Evolutionary conservation across 2,888 invertebrate species (phyloP).

Genomic region (Plebejus argus): DNA sequence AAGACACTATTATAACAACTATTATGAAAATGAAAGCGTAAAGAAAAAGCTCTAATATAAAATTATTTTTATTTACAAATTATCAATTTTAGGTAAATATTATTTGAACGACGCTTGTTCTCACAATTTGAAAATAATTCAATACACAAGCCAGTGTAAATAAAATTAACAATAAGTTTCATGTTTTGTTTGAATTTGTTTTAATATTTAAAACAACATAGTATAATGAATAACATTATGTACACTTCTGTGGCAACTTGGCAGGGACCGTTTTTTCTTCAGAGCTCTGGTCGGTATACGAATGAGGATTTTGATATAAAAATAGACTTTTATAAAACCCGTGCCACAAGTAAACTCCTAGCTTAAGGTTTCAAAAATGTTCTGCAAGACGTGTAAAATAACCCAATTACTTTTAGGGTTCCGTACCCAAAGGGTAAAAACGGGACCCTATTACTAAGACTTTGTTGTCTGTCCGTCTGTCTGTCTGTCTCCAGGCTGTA

Average conservation of each 20-base stretch:
- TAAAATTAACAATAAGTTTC: not conserved
- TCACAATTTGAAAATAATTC: not conserved
- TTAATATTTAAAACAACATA: not conserved
- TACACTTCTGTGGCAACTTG: not conserved
- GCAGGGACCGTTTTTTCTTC: not conserved
- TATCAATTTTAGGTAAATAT: not conserved
- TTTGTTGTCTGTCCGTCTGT: no score
- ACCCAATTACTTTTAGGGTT: not conserved
- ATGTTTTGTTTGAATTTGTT: not conserved
- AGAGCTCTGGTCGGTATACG: not conserved
- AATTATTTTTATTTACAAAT: constrained; percentile 12
- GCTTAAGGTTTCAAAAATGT: not conserved
- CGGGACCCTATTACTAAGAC: no score
- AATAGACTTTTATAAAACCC: no score
- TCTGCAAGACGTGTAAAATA: not conserved
- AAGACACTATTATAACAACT: not conserved
- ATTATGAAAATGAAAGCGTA: not conserved
- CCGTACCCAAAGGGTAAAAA: no score
- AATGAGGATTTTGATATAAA: no score
- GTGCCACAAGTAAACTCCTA: not conserved
- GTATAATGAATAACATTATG: not conserved
- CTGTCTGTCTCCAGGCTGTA: no score
- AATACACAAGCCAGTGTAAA: constrained; percentile 3
- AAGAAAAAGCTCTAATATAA: not conserved
- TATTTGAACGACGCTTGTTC: constrained; percentile 19